phyloP scores from a whole-genome alignment of 2,797 vertebrate genomes.

The Falco cherrug region DNA sequence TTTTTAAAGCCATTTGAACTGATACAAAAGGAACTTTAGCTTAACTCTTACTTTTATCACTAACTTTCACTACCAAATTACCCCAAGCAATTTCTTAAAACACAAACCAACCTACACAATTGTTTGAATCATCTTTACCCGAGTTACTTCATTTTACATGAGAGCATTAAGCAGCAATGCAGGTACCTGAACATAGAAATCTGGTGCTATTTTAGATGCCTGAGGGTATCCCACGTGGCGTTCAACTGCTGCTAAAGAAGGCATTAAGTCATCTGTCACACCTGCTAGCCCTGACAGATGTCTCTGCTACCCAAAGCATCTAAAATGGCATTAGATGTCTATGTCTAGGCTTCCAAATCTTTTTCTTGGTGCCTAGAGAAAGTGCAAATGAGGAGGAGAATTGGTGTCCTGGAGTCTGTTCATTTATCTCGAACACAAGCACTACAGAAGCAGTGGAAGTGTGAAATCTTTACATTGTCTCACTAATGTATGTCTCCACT shows the following conservation, averaged over 20 bases:
- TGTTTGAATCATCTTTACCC: background rate
- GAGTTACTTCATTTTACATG: background rate
- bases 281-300: constrained; percentile 39
- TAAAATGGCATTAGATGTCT: constrained; percentile 15
- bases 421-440: constrained; percentile 10
- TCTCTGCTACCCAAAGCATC: constrained; percentile 37
- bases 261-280: constrained; percentile 57
- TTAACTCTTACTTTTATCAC: background rate
- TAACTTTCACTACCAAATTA: background rate
- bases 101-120: background rate
- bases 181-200: background rate
- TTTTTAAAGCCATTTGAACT: background rate
- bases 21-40: background rate
- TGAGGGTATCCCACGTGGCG: background rate
- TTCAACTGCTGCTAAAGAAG: constrained; percentile 4
- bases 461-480: constrained; percentile 46
- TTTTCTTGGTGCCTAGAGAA: background rate
- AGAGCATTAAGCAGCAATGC: background rate
- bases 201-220: background rate
- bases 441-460: background rate
- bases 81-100: background rate
- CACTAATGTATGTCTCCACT: constrained; percentile 12
- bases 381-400: background rate
- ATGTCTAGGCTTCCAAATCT: background rate
- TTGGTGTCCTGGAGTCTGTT: background rate